Evolutionary conservation across 1,140 invertebrate genomes (phyloP).

Genomic region (Pantala flavescens): DNA sequence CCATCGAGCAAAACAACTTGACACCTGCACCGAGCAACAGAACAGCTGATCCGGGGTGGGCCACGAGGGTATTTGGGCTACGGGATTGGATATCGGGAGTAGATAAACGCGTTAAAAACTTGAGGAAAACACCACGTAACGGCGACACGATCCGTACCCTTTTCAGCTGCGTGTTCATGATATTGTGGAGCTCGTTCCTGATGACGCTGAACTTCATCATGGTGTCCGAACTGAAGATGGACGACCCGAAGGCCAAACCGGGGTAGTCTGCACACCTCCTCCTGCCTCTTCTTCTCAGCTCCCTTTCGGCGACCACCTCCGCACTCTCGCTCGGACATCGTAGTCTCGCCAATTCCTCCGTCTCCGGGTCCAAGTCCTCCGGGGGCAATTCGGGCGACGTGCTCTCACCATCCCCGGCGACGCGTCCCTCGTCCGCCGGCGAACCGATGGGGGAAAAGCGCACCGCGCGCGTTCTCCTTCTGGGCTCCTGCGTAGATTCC

Average conservation of each 20-base stretch:
- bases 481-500: constrained; percentile 42
- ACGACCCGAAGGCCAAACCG: constrained; percentile 77
- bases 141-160: constrained; percentile 49
- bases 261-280: constrained; percentile 81
- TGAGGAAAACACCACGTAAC: background rate
- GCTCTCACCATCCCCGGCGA: constrained; percentile 18
- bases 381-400: constrained; percentile 24
- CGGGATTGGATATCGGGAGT: background rate
- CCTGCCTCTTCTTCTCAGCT: constrained; percentile 54
- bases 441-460: background rate
- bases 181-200: constrained; percentile 93
- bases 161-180: constrained; percentile 90
- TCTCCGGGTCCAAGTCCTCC: constrained; percentile 45
- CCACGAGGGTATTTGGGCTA: constrained; percentile 19
- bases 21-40: constrained; percentile 12
- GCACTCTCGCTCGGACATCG: constrained; percentile 77
- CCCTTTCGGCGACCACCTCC: constrained; percentile 74
- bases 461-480: constrained; percentile 13
- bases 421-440: background rate
- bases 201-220: constrained; percentile 97
- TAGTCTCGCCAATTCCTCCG: constrained; percentile 64
- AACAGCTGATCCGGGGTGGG: constrained; percentile 21
- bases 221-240: constrained; percentile 90
- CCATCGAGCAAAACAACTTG: background rate
- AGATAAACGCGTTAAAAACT: background rate